Percentiles rank a stretch among this genome's conserved stretches.
phyloP scores from a whole-genome alignment of 2,113 vertebrate genomes.

The Spilogale gracilis region DNA sequence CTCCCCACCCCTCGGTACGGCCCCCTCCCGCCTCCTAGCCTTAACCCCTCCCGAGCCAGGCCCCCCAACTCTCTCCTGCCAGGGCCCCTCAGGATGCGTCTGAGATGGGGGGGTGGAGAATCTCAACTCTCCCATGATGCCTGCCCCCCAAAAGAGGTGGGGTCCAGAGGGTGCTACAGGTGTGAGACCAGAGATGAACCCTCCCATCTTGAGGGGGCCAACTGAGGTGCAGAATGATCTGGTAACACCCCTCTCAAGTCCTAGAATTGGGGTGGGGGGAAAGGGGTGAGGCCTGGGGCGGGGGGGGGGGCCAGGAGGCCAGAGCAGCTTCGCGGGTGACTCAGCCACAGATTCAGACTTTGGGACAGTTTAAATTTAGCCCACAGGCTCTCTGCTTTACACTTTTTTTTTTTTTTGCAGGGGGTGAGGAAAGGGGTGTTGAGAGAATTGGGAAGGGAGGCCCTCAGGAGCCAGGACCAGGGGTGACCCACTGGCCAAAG shows the following conservation, averaged over 20 bases:
- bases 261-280: neutral
- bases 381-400: constrained; percentile 31
- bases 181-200: neutral
- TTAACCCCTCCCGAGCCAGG: constrained; percentile 74
- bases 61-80: constrained; percentile 28
- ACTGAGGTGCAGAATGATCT: neutral
- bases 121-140: neutral
- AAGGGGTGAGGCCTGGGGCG: neutral
- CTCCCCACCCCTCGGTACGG: constrained; percentile 66
- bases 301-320: neutral
- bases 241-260: neutral
- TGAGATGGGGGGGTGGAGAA: neutral
- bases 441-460: neutral
- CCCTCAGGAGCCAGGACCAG: constrained; percentile 49
- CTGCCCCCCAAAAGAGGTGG: neutral
- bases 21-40: constrained; percentile 71
- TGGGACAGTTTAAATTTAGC: constrained; percentile 82
- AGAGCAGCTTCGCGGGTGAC: constrained; percentile 71
- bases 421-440: constrained; percentile 56
- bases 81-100: neutral
- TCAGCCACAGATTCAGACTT: constrained; percentile 74
- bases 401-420: constrained; percentile 59
- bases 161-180: neutral
- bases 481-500: constrained; percentile 66
- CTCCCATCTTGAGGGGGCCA: constrained; percentile 28